These are phyloP conservation scores for Protomyctophum bolini DNA, from an alignment of 2,113 vertebrate genomes.

Conservation along the genomic window DNA sequence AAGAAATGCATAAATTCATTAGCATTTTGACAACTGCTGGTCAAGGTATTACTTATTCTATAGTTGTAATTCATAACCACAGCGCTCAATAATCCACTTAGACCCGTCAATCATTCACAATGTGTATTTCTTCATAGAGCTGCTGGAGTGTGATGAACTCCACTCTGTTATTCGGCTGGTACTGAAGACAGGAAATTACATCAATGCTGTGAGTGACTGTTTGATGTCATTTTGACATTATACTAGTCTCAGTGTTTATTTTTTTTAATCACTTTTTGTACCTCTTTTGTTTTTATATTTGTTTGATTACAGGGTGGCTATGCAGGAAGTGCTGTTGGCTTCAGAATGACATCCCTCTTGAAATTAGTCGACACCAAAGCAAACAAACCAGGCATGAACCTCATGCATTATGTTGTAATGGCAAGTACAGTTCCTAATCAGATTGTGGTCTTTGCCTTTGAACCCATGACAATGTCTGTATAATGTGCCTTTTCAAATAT, in stretches of 20 bases:
- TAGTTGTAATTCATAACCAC: not conserved
- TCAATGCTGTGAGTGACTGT: constrained; percentile 80
- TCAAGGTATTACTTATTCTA: constrained; percentile 61
- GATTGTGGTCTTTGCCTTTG: not conserved
- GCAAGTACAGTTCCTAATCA: constrained; percentile 52
- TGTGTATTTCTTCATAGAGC: constrained; percentile 66
- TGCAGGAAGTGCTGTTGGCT: constrained; percentile 80
- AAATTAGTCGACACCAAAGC: constrained; percentile 82
- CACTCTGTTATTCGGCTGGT: constrained; percentile 82
- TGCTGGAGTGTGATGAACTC: constrained; percentile 78
- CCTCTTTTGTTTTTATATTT: constrained; percentile 1
- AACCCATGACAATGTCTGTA: not conserved
- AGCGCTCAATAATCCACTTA: not conserved
- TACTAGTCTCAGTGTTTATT: not conserved
- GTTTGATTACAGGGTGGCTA: constrained; percentile 73
- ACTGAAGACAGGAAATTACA: constrained; percentile 83
- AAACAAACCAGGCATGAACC: constrained; percentile 84
- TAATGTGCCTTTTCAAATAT: not conserved
- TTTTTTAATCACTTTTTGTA: not conserved
- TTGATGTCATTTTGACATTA: not conserved
- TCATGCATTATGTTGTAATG: constrained; percentile 85
- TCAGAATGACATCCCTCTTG: constrained; percentile 79
- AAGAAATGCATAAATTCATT: constrained; percentile 70
- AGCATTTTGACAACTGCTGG: constrained; percentile 74
- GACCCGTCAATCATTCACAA: not conserved